A percentile compares a stretch with the other conserved stretches of the same genome.
Conservation (phyloP, 2,888 invertebrate species). For the Spicauda simplicius region DNA sequence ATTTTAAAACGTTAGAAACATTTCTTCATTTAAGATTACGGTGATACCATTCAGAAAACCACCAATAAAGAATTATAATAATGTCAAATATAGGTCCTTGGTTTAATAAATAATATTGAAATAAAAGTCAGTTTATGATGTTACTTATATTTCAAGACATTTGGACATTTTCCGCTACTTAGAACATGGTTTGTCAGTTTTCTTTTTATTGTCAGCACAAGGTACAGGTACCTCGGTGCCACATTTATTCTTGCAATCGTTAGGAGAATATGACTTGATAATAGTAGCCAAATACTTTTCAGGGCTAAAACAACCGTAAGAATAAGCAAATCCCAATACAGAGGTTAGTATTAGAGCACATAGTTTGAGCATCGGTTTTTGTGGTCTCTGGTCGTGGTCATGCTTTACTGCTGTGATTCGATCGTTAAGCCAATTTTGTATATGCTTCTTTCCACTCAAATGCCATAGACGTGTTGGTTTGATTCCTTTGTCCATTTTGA, state of each 20-base stretch:
- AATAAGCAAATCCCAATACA: conserved; percentile 41
- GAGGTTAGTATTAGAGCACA: conserved; percentile 38
- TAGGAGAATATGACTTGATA: neutral
- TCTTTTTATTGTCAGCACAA: conserved; percentile 10
- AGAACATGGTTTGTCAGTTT: conserved; percentile 9
- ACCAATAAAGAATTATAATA: too few relatives aligned
- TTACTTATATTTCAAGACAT: neutral
- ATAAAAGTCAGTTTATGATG: neutral
- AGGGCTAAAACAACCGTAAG: conserved; percentile 50
- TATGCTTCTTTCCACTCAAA: conserved; percentile 55
- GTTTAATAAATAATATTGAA: neutral
- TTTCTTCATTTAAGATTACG: too few relatives aligned
- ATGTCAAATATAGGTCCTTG: too few relatives aligned
- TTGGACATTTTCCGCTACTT: neutral
- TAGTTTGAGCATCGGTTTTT: conserved; percentile 44
- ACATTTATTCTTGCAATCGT: conserved; percentile 20
- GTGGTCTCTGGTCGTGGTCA: conserved; percentile 38
- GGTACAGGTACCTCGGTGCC: conserved; percentile 4
- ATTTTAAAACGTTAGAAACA: too few relatives aligned
- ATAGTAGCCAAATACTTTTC: conserved; percentile 30
- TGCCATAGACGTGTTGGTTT: conserved; percentile 67
- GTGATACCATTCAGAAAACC: too few relatives aligned
- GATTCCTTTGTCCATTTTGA: conserved; percentile 52
- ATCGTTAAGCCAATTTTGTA: conserved; percentile 46
- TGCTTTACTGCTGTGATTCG: conserved; percentile 40